Evolutionary conservation across 2,888 invertebrate species (phyloP).

Genomic region (Drosophila kokeensis): DNA sequence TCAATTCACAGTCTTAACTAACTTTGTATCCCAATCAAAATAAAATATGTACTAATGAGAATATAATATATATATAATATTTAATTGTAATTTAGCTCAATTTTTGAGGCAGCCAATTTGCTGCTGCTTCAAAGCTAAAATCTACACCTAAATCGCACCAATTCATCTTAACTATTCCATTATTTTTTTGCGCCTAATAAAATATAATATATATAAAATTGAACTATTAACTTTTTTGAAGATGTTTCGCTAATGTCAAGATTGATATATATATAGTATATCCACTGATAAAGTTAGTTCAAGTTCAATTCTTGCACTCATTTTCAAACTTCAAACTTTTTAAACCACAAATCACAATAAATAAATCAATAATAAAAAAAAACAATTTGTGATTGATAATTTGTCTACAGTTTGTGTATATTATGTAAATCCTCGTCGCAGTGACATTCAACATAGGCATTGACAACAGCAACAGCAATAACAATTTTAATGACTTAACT

Average conservation of each 20-base stretch:
- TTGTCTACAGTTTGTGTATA: constrained; percentile 43
- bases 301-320: neutral
- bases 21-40: neutral
- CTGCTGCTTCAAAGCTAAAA: neutral
- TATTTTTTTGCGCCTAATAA: neutral
- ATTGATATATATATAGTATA: neutral
- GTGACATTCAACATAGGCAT: constrained; percentile 37
- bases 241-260: neutral
- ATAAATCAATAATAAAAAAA: neutral
- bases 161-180: neutral
- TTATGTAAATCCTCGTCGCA: constrained; percentile 42
- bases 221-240: neutral
- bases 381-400: neutral
- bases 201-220: neutral
- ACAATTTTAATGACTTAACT: constrained; percentile 57
- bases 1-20: neutral
- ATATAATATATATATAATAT: neutral
- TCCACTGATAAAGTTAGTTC: neutral
- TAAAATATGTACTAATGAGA: neutral
- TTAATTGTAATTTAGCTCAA: neutral
- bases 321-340: neutral
- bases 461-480: neutral
- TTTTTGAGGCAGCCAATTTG: too few relatives aligned
- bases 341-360: neutral
- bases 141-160: neutral